phyloP scores from a whole-genome alignment of 1,140 invertebrate genomes.

The Ips nitidus region DNA sequence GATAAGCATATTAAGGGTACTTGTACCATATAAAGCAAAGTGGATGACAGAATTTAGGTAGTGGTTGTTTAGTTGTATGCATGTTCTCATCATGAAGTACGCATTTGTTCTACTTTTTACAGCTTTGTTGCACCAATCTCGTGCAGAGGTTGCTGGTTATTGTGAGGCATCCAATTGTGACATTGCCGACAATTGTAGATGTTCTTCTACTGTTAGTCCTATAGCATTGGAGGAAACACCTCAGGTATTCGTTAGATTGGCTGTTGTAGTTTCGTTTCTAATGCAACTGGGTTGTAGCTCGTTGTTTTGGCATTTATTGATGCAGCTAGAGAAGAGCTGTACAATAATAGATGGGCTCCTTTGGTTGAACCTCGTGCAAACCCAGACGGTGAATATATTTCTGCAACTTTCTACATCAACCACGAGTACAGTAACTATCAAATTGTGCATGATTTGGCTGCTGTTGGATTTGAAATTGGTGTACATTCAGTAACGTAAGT shows the following conservation, averaged over 20 bases:
- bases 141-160: conserved; percentile 20
- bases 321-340: conserved; percentile 66
- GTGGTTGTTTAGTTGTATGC: too few relatives aligned
- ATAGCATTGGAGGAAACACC: conserved; percentile 31
- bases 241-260: conserved; percentile 31
- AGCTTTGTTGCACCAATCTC: not conserved
- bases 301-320: conserved; percentile 70
- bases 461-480: conserved; percentile 69
- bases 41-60: too few relatives aligned
- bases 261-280: not conserved
- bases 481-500: conserved; percentile 63
- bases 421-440: conserved; percentile 73
- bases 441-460: conserved; percentile 63
- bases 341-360: conserved; percentile 59
- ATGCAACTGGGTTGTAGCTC: conserved; percentile 53
- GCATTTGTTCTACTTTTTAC: not conserved
- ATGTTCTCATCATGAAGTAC: not conserved
- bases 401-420: conserved; percentile 67
- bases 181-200: conserved; percentile 36
- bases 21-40: too few relatives aligned
- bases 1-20: too few relatives aligned
- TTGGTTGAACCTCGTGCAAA: conserved; percentile 61
- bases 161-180: conserved; percentile 30
- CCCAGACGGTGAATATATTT: conserved; percentile 64
- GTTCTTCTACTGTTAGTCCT: conserved; percentile 29